These are phyloP conservation scores for Philonicus albiceps DNA, from an alignment of 2,888 invertebrate genomes.

Conservation along the genomic window DNA sequence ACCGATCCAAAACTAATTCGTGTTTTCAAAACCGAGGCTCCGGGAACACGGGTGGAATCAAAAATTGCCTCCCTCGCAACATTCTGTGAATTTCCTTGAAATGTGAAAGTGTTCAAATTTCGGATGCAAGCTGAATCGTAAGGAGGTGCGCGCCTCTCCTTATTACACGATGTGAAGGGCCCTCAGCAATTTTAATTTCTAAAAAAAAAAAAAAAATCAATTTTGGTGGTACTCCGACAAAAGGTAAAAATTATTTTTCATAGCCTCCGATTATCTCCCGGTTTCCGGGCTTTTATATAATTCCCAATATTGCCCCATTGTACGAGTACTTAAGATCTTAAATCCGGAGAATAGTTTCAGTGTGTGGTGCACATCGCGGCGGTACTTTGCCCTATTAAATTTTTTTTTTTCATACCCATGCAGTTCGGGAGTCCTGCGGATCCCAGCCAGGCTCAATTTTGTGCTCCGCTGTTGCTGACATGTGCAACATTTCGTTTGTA, in stretches of 20 bases:
- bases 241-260: not conserved
- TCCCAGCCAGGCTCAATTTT: not conserved
- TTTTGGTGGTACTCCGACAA: not conserved
- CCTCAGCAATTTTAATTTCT: conserved; percentile 1
- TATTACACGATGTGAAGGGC: not conserved
- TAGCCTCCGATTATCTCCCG: not conserved
- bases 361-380: not conserved
- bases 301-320: not conserved
- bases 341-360: not conserved
- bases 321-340: not conserved
- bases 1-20: not conserved
- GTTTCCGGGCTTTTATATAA: not conserved
- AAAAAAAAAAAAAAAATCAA: conserved; percentile 1
- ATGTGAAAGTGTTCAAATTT: conserved; percentile 12
- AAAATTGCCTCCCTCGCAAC: not conserved
- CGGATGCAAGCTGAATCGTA: not conserved
- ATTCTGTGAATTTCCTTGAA: not conserved
- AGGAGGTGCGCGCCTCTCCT: not conserved
- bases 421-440: not conserved
- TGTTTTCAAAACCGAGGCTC: not conserved
- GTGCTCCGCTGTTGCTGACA: not conserved
- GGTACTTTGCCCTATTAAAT: not conserved
- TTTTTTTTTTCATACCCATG: not conserved
- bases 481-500: not conserved
- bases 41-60: not conserved